These are phyloP conservation scores for Hylaeus volcanicus DNA, from an alignment of 1,140 invertebrate species.

Conservation along the genomic window DNA sequence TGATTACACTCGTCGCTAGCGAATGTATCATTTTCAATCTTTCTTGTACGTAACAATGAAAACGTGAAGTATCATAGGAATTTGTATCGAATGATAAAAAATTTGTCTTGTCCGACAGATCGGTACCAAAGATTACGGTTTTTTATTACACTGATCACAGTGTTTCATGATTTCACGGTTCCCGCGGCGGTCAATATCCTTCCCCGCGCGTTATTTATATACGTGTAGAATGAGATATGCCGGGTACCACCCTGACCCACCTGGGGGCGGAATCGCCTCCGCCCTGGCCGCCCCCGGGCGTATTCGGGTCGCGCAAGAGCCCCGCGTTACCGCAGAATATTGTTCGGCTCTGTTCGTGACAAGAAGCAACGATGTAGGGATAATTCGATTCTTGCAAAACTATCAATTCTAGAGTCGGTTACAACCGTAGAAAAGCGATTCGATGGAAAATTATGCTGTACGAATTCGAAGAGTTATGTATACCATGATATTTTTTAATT, in stretches of 20 bases:
- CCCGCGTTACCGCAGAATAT: slow-evolving; percentile 22
- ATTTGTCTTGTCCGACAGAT: too few species aligned
- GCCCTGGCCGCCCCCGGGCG: slow-evolving; percentile 78
- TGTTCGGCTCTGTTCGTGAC: slow-evolving; percentile 35
- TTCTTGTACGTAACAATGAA: too few species aligned
- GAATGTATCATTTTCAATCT: too few species aligned
- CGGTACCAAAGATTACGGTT: neutral
- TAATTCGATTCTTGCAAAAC: too few species aligned
- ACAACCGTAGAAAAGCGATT: too few species aligned
- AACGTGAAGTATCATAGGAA: too few species aligned
- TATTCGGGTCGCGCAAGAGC: slow-evolving; percentile 70
- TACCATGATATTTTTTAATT: too few species aligned
- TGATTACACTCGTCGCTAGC: too few species aligned
- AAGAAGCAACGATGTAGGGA: slow-evolving; percentile 18
- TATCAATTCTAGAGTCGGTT: too few species aligned
- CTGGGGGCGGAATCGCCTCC: slow-evolving; percentile 79
- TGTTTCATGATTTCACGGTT: slow-evolving; percentile 42
- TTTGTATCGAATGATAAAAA: too few species aligned
- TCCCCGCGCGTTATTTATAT: slow-evolving; percentile 64
- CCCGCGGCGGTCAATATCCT: slow-evolving; percentile 42
- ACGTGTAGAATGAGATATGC: slow-evolving; percentile 72
- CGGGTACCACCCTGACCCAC: slow-evolving; percentile 78
- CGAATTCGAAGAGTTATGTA: too few species aligned
- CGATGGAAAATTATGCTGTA: too few species aligned
- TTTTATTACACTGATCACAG: neutral